Percentiles rank a stretch among this genome's conserved stretches.
Conservation (phyloP, 2,113 vertebrate species). For the Ascaphus truei region DNA sequence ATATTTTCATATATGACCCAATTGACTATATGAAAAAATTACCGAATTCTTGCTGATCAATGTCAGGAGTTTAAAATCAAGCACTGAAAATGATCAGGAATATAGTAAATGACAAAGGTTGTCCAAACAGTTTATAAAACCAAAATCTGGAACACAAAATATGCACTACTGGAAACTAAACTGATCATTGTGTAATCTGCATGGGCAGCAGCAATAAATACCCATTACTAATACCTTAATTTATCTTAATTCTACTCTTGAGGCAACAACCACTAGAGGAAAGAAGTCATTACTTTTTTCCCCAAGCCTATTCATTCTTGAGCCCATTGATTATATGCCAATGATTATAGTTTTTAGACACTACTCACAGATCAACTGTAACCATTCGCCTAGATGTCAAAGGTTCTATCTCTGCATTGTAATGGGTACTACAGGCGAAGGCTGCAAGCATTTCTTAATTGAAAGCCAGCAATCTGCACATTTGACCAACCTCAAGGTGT, state of each 20-base stretch:
- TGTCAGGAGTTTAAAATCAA: too few relatives aligned
- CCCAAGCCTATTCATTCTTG: slow-evolving; percentile 1
- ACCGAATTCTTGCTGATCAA: too few relatives aligned
- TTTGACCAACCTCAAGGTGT: too few relatives aligned
- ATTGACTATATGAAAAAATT: too few relatives aligned
- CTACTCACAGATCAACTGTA: neutral
- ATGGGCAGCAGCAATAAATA: slow-evolving; percentile 8
- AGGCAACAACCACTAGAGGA: slow-evolving; percentile 5
- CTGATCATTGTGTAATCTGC: neutral
- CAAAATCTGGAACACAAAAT: too few relatives aligned
- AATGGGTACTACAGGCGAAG: too few relatives aligned
- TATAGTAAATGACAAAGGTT: too few relatives aligned
- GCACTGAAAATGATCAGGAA: too few relatives aligned
- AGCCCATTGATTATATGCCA: slow-evolving; percentile 22
- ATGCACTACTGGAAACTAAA: neutral
- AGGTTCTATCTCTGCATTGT: neutral
- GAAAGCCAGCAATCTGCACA: too few relatives aligned
- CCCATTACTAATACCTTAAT: slow-evolving; percentile 15
- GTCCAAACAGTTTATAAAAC: too few relatives aligned
- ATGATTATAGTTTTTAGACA: slow-evolving; percentile 2
- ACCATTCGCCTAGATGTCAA: neutral
- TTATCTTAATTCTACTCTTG: slow-evolving; percentile 18
- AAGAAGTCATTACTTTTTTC: slow-evolving; percentile 19
- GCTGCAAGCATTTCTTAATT: neutral
- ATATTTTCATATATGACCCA: too few relatives aligned